These are phyloP conservation scores for Rafetus swinhoei DNA, from an alignment of 2,113 vertebrate genomes.

Conservation along the genomic window DNA sequence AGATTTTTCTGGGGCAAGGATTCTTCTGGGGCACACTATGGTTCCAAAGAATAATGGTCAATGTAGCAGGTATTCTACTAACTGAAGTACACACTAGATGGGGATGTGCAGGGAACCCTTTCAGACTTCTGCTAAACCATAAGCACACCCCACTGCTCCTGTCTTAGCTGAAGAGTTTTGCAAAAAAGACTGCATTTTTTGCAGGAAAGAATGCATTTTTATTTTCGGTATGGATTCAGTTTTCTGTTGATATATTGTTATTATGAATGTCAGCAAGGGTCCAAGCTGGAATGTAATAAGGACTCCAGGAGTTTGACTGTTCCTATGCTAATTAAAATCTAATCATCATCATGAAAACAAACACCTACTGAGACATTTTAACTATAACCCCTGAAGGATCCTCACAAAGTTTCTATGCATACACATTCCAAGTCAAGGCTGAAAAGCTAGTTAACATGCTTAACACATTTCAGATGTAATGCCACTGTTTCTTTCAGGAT, in stretches of 20 bases:
- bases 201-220: conserved; percentile 23
- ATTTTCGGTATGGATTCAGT: not conserved
- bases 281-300: conserved; percentile 44
- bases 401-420: conserved; percentile 12
- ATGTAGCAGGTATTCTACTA: accelerated
- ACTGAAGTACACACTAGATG: not conserved
- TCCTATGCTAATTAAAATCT: conserved; percentile 68
- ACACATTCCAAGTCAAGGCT: not conserved
- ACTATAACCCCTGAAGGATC: conserved; percentile 37
- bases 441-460: conserved; percentile 36
- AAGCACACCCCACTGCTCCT: not conserved
- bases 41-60: not conserved
- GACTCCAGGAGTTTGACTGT: conserved; percentile 42
- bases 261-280: conserved; percentile 43
- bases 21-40: not conserved
- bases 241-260: conserved; percentile 40
- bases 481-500: not conserved
- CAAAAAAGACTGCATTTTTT: not conserved
- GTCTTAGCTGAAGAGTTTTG: not conserved
- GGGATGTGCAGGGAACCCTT: not conserved
- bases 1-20: not conserved
- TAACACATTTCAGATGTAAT: conserved; percentile 5
- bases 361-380: conserved; percentile 46
- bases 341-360: conserved; percentile 60
- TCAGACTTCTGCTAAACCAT: not conserved